A percentile compares a stretch with the other conserved stretches of the same genome.
Conservation (phyloP, 1,140 invertebrate species). For the Listronotus oregonensis region DNA sequence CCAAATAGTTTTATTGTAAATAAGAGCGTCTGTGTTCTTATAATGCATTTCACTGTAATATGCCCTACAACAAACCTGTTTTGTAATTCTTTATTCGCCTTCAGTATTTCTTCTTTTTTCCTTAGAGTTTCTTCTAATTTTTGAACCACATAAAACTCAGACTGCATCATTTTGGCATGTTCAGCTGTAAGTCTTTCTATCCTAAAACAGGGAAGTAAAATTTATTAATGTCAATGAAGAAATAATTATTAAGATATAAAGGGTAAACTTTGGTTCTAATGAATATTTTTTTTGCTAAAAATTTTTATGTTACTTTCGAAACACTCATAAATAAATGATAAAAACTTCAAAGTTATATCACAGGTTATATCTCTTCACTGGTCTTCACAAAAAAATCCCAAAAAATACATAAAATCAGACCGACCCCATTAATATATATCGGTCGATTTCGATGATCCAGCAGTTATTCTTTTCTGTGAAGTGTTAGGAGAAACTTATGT, state of each 20-base stretch:
- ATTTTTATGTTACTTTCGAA: too few relatives aligned
- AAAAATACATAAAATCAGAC: too few relatives aligned
- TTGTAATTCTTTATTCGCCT: constrained; percentile 33
- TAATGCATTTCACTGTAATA: constrained; percentile 5
- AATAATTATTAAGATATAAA: neutral
- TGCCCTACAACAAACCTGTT: constrained; percentile 18
- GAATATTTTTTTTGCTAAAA: neutral
- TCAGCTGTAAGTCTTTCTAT: constrained; percentile 59
- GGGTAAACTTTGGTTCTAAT: neutral
- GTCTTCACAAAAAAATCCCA: too few relatives aligned
- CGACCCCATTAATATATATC: too few relatives aligned
- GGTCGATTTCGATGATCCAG: too few relatives aligned
- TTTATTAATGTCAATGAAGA: too few relatives aligned
- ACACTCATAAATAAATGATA: too few relatives aligned
- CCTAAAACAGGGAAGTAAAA: constrained; percentile 2
- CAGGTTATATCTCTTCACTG: too few relatives aligned
- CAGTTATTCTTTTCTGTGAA: too few relatives aligned
- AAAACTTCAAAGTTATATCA: too few relatives aligned
- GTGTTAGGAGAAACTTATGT: too few relatives aligned
- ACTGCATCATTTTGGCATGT: constrained; percentile 58
- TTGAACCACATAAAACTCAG: constrained; percentile 60
- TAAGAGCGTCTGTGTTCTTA: neutral
- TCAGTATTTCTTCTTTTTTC: constrained; percentile 31
- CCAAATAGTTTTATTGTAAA: constrained; percentile 6
- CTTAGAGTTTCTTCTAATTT: constrained; percentile 55